Evolutionary conservation across 2,888 invertebrate species (phyloP), one percentile per base, ranked within the genome.

Genomic region (Andrena chrysosceles): DNA sequence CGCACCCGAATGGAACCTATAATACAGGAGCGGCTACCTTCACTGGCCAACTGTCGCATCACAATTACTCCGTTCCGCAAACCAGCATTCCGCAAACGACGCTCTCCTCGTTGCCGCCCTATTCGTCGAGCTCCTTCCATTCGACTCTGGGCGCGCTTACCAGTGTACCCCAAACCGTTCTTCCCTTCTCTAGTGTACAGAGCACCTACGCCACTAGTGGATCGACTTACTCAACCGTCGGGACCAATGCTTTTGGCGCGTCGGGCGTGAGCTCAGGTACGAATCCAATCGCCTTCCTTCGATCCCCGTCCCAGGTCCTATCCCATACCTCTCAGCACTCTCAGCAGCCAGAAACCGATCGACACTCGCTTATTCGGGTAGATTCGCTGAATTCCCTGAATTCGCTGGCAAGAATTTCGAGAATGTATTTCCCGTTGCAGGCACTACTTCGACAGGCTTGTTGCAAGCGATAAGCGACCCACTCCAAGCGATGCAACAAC

Each of bases 201-300:
- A 93, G 91, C 87, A 92, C 91, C 77, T 93, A 86, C 81, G 90
- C 93, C 73, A 93, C 92, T 20, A 90, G 92, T 77, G 93, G 91
- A 85, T 89, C 93, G 72, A 93, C 92, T 78, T 93, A 92, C 77
- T 93, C 93, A 62, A 93, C 92, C 60, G 92, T 93, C 84, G 94
- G 93, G 91, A 93, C 93, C 92, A 94, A 93, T 88, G 92, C 93
- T 84, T 93, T 92, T 84, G 92, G 93, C 87, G 91, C 93, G 52
- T 85, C 93, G 60, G 91, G 92, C 68, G 91, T 93, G 68, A 91
- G 88, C 87, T 89, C 94, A 86, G 93, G 93, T 93, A 78, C 77
- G 20, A 63, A 75, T 75, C 31, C 1, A 26, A 13, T 63, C 56
- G 8, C 56, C 56, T 52, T 13, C 56, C 23, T 56, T 56, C 23